Conservation (phyloP, 2,888 invertebrate species). For the Eilema depressum region DNA sequence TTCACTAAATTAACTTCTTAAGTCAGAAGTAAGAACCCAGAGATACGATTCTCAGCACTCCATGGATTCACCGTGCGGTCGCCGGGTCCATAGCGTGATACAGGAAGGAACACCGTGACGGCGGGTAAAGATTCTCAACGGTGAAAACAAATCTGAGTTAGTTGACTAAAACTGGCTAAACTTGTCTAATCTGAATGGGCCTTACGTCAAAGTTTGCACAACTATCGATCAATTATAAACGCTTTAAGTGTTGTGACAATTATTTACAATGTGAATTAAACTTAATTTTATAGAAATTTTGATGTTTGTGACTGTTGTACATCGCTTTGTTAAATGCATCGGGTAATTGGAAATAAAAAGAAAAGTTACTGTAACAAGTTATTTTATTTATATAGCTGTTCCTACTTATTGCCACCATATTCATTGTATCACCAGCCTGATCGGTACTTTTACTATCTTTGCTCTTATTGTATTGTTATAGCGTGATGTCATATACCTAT, state of each 20-base stretch:
- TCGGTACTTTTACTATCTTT: no score
- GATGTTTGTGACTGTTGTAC: conserved; percentile 82
- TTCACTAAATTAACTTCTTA: no score
- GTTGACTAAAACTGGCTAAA: background rate
- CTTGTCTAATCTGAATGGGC: conserved; percentile 25
- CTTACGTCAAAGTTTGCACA: conserved; percentile 51
- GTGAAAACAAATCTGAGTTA: background rate
- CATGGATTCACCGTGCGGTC: no score
- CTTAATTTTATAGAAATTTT: conserved; percentile 80
- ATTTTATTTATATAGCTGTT: conserved; percentile 16
- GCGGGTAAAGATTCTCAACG: background rate
- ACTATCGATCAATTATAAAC: conserved; percentile 82
- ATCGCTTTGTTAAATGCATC: conserved; percentile 82
- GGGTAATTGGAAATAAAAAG: conserved; percentile 66
- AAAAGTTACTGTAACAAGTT: conserved; percentile 37
- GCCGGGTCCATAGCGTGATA: no score
- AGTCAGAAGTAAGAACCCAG: no score
- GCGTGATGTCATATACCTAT: no score
- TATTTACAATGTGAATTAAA: conserved; percentile 77
- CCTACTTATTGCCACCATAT: no score
- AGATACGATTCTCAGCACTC: no score
- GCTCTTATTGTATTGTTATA: no score
- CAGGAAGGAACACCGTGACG: no score
- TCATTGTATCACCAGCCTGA: no score
- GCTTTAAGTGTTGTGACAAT: conserved; percentile 84